Evolutionary conservation across 2,888 invertebrate species (phyloP).

Genomic region (Parnassius smintheus): DNA sequence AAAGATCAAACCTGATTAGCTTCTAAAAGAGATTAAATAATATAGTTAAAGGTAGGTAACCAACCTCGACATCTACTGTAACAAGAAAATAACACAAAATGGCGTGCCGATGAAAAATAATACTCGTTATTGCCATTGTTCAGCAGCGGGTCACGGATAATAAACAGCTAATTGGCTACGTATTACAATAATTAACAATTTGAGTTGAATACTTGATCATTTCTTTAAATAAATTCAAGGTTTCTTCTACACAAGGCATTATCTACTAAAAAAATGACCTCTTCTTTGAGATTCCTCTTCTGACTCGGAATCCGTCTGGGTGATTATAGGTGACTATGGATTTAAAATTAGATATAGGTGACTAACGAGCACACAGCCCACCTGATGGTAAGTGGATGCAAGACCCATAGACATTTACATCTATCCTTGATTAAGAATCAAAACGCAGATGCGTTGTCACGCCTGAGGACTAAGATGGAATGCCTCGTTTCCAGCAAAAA

Average conservation of each 20-base stretch:
- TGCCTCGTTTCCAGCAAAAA: no score
- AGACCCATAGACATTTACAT: no score
- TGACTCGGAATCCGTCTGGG: no score
- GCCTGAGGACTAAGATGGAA: no score
- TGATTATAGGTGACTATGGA: no score
- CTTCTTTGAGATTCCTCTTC: neutral
- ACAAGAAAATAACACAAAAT: constrained; percentile 21
- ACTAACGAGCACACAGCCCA: no score
- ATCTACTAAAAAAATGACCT: neutral
- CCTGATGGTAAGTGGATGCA: no score
- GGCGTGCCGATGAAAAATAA: constrained; percentile 21
- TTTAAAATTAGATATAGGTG: no score
- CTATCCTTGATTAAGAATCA: no score
- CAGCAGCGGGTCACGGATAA: constrained; percentile 22
- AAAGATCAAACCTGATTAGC: neutral
- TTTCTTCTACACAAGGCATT: neutral
- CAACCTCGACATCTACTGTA: constrained; percentile 13
- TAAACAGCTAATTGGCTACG: constrained; percentile 22
- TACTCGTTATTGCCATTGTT: constrained; percentile 26
- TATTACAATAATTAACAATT: constrained; percentile 31
- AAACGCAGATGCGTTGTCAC: no score
- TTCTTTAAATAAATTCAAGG: constrained; percentile 20
- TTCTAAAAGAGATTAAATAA: neutral
- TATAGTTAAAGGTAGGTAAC: constrained; percentile 9
- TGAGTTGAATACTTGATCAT: constrained; percentile 25